Conservation (phyloP, 2,888 invertebrate species). For the Hemithea aestivaria region DNA sequence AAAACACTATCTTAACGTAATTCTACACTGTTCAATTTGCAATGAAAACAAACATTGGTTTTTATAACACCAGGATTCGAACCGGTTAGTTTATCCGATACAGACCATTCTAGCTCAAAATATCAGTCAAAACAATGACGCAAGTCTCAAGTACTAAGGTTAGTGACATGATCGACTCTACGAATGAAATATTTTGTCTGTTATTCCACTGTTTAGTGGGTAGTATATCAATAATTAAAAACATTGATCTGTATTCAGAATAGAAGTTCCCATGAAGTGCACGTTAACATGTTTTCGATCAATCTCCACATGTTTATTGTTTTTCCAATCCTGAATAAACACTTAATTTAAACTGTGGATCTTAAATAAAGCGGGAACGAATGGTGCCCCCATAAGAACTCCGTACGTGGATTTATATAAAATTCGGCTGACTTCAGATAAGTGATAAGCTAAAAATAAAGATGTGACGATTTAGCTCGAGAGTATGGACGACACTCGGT, state of each 20-base stretch:
- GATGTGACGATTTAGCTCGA: slow-evolving; percentile 37
- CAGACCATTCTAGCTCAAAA: slow-evolving; percentile 10
- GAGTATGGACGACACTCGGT: slow-evolving; percentile 30
- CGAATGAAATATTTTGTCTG: background rate
- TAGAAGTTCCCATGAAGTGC: background rate
- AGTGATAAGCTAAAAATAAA: slow-evolving; percentile 47
- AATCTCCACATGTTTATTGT: slow-evolving; percentile 21
- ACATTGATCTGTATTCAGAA: background rate
- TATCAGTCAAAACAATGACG: slow-evolving; percentile 13
- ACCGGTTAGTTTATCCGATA: slow-evolving; percentile 12
- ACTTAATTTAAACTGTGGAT: slow-evolving; percentile 25
- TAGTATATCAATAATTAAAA: too few relatives aligned
- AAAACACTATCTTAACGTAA: slow-evolving; percentile 28
- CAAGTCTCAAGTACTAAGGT: slow-evolving; percentile 4
- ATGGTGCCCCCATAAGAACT: slow-evolving; percentile 35
- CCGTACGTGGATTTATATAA: slow-evolving; percentile 47
- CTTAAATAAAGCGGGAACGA: slow-evolving; percentile 29
- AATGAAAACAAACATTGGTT: slow-evolving; percentile 7
- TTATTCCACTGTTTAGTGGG: too few relatives aligned
- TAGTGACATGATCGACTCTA: slow-evolving; percentile 10
- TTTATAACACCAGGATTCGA: slow-evolving; percentile 13
- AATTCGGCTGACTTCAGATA: slow-evolving; percentile 36
- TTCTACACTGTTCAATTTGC: slow-evolving; percentile 10
- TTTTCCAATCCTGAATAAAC: slow-evolving; percentile 28
- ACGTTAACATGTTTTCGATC: slow-evolving; percentile 19